These are phyloP conservation scores for Melangyna quadrimaculata DNA, from an alignment of 2,888 invertebrate genomes.

Conservation along the genomic window DNA sequence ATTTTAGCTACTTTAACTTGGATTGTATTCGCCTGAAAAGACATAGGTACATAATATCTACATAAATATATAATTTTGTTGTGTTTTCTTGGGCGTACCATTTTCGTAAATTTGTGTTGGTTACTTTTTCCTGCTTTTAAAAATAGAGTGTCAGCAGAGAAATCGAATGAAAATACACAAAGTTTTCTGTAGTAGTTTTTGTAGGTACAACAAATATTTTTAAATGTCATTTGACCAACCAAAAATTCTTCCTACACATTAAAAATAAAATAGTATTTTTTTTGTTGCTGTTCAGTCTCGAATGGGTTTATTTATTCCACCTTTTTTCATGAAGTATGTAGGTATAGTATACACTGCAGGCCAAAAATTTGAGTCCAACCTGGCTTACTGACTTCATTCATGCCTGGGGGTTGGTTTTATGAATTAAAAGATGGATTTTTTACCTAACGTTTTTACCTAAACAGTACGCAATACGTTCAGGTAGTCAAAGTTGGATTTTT, in stretches of 20 bases:
- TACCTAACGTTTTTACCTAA: too few relatives aligned
- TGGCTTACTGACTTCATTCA: too few relatives aligned
- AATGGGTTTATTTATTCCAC: conserved; percentile 27
- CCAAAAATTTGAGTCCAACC: too few relatives aligned
- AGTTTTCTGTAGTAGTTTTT: conserved; percentile 16
- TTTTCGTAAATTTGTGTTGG: conserved; percentile 45
- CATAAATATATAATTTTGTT: not conserved
- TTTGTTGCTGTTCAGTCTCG: not conserved
- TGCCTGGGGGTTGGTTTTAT: too few relatives aligned
- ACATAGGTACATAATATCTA: not conserved
- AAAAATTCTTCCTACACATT: not conserved
- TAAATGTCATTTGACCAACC: conserved; percentile 65
- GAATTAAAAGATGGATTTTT: too few relatives aligned
- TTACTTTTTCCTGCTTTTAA: conserved; percentile 61
- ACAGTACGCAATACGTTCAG: too few relatives aligned
- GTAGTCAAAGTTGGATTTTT: too few relatives aligned
- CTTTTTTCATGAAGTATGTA: conserved; percentile 14
- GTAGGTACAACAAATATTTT: conserved; percentile 38
- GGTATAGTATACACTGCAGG: too few relatives aligned
- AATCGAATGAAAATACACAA: conserved; percentile 40
- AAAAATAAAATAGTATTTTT: conserved; percentile 1
- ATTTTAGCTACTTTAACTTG: conserved; percentile 30
- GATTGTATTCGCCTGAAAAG: not conserved
- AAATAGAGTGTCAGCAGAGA: conserved; percentile 41
- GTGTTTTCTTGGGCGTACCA: conserved; percentile 32